Evolutionary conservation across 2,113 vertebrate genomes (phyloP).

Genomic region (Bujurquina vittata): DNA sequence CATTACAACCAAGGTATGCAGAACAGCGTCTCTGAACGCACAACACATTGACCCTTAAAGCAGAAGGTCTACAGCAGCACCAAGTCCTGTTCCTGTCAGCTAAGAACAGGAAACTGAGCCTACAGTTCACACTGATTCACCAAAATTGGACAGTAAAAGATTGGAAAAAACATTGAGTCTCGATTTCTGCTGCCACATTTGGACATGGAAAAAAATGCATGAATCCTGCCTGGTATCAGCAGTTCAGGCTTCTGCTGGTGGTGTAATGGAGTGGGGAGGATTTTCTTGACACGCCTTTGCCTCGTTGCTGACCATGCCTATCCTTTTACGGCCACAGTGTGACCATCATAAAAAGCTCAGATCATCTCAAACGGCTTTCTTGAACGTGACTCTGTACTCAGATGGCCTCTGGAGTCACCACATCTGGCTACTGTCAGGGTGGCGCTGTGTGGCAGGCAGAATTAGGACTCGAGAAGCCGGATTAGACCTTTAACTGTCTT

Average conservation of each 20-base stretch:
- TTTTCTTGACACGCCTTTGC: neutral
- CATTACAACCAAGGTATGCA: neutral
- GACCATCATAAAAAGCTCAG: neutral
- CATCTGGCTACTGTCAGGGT: too few species aligned
- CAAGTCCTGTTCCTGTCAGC: neutral
- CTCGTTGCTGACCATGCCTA: neutral
- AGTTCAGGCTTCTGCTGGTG: accelerated
- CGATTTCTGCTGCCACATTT: neutral
- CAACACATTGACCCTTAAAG: neutral
- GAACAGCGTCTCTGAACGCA: neutral
- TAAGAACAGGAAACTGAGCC: neutral
- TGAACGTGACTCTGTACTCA: neutral
- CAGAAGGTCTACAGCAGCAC: neutral
- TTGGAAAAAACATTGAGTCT: neutral
- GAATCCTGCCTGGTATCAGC: neutral
- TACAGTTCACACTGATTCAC: neutral
- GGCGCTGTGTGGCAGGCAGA: too few species aligned
- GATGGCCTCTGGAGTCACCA: neutral
- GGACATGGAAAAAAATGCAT: too few species aligned
- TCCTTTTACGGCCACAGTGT: neutral
- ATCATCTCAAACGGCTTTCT: neutral
- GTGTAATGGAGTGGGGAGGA: neutral
- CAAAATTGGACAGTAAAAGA: neutral
- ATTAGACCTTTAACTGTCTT: too few species aligned
- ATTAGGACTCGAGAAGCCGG: too few species aligned